phyloP scores from a whole-genome alignment of 1,140 invertebrate genomes.

The Tribolium madens region DNA sequence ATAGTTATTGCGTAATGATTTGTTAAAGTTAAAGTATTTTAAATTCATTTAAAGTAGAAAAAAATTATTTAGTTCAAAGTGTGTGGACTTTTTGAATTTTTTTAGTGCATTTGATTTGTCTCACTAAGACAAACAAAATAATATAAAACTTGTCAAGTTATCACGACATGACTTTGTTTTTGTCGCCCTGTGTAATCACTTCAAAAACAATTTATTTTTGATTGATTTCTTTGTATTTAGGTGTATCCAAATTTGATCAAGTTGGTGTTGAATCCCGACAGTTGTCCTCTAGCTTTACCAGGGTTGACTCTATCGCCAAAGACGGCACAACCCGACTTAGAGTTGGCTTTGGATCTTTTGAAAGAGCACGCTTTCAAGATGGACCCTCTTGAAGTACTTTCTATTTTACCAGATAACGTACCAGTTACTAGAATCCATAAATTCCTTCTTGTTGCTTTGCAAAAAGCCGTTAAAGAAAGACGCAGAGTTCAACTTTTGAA shows the following conservation, averaged over 20 bases:
- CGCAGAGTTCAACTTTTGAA: conserved; percentile 82
- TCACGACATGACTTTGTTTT: no score
- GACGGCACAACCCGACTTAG: conserved; percentile 76
- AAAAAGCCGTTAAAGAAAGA: conserved; percentile 78
- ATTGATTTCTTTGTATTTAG: conserved; percentile 64
- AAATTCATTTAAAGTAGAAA: no score
- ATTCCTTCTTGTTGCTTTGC: conserved; percentile 83
- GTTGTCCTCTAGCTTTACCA: conserved; percentile 65
- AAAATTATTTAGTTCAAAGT: no score
- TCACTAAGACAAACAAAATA: no score
- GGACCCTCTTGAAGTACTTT: conserved; percentile 79
- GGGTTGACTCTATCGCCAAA: conserved; percentile 71
- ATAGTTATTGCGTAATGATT: no score
- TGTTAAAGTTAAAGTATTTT: no score
- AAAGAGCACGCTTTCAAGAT: conserved; percentile 87
- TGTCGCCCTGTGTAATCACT: no score
- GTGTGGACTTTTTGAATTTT: no score
- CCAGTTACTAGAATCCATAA: conserved; percentile 78
- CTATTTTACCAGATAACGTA: conserved; percentile 82
- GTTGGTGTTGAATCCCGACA: conserved; percentile 74
- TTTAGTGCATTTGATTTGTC: no score
- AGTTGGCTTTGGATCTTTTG: conserved; percentile 82
- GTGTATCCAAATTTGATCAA: conserved; percentile 77
- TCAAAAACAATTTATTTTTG: no score
- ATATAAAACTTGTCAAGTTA: no score